Percentiles rank a stretch among this genome's conserved stretches.
Evolutionary conservation across 2,113 vertebrate genomes (phyloP).

Genomic region (Epinephelus lanceolatus): DNA sequence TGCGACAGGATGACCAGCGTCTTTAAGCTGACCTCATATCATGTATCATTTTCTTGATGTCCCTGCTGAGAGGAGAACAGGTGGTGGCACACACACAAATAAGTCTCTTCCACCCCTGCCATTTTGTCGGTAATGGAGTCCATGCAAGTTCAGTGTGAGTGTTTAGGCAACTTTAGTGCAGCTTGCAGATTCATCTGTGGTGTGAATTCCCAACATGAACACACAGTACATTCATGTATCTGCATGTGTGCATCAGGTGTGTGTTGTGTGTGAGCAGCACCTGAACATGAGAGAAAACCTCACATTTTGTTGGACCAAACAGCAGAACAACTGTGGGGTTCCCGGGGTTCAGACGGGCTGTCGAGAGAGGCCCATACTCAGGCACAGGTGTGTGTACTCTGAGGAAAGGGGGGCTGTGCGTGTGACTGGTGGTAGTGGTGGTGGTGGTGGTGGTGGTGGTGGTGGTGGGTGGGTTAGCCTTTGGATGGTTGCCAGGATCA

Average conservation of each 20-base stretch:
- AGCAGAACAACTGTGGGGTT: constrained; percentile 41
- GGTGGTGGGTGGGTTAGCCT: constrained; percentile 16
- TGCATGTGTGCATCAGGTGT: constrained; percentile 31
- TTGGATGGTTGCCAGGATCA: constrained; percentile 69
- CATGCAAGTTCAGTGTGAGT: not conserved
- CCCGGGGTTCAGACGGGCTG: constrained; percentile 53
- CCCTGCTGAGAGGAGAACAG: not conserved
- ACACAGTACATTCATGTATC: not conserved
- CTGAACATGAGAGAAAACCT: constrained; percentile 33
- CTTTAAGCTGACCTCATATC: not conserved
- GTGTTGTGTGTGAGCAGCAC: constrained; percentile 24
- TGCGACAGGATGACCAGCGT: not conserved
- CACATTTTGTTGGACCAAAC: constrained; percentile 52
- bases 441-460: too few species aligned
- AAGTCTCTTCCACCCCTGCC: not conserved
- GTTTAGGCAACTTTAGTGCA: not conserved
- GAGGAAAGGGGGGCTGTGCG: constrained; percentile 23
- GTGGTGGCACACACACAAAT: not conserved
- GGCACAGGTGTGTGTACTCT: constrained; percentile 69
- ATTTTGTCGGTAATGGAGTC: not conserved
- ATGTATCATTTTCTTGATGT: not conserved
- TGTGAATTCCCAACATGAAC: not conserved
- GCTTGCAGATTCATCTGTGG: constrained; percentile 2
- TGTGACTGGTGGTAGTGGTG: constrained; percentile 5
- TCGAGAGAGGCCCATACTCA: constrained; percentile 45